These are phyloP conservation scores for Drosophila miranda DNA, from an alignment of 1,140 invertebrate genomes.

Conservation along the genomic window DNA sequence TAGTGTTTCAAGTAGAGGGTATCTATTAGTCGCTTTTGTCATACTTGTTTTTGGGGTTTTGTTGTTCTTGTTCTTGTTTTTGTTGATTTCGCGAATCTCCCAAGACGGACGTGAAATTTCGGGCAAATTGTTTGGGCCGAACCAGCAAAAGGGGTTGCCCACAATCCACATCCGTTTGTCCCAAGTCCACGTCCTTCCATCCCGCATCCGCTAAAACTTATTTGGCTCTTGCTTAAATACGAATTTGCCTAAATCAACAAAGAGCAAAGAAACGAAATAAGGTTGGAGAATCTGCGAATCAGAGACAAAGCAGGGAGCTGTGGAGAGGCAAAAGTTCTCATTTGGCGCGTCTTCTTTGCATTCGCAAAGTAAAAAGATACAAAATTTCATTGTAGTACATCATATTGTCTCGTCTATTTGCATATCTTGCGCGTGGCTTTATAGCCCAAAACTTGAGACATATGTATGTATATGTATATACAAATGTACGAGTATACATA, in stretches of 20 bases:
- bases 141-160: slow-evolving; percentile 36
- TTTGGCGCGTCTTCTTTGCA: slow-evolving; percentile 52
- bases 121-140: slow-evolving; percentile 38
- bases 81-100: slow-evolving; percentile 21
- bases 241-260: slow-evolving; percentile 78
- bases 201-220: slow-evolving; percentile 35
- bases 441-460: slow-evolving; percentile 3
- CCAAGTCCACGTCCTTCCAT: slow-evolving; percentile 43
- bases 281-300: too few species aligned
- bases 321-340: slow-evolving; percentile 30
- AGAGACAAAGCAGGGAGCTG: too few species aligned
- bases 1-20: too few species aligned
- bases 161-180: slow-evolving; percentile 15
- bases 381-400: slow-evolving; percentile 43
- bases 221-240: slow-evolving; percentile 46
- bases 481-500: slow-evolving; percentile 9
- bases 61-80: slow-evolving; percentile 1
- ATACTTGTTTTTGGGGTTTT: background rate
- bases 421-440: slow-evolving; percentile 64
- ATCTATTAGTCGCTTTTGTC: background rate
- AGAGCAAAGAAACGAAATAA: slow-evolving; percentile 25
- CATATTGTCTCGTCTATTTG: slow-evolving; percentile 54
- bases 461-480: slow-evolving; percentile 1
- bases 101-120: slow-evolving; percentile 38
- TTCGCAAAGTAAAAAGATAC: slow-evolving; percentile 51